These are phyloP conservation scores for Noctua fimbriata DNA, from an alignment of 2,888 invertebrate genomes.

Conservation along the genomic window DNA sequence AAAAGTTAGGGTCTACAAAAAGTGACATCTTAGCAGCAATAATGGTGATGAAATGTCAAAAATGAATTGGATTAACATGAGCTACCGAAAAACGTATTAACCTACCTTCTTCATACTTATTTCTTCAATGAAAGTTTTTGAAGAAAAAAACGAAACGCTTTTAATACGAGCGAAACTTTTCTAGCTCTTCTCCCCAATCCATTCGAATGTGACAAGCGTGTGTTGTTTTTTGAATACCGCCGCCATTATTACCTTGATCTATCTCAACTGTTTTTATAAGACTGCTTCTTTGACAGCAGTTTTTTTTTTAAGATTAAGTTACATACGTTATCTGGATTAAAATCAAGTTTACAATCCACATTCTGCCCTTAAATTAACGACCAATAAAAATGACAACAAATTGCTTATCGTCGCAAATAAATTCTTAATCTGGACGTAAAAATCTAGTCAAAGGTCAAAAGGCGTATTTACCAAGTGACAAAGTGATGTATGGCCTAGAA, in stretches of 20 bases:
- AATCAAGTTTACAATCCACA: background rate
- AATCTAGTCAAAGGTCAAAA: slow-evolving; percentile 42
- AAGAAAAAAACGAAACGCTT: background rate
- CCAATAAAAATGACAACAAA: slow-evolving; percentile 29
- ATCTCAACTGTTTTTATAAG: background rate
- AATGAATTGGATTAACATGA: background rate
- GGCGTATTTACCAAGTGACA: slow-evolving; percentile 38
- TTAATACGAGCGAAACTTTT: background rate
- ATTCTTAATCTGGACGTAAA: slow-evolving; percentile 42
- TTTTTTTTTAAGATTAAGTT: background rate
- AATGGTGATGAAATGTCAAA: background rate
- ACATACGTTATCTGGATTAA: background rate
- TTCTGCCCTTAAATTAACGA: slow-evolving; percentile 27
- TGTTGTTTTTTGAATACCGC: background rate
- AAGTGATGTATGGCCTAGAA: slow-evolving; percentile 50
- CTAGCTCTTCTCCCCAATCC: background rate
- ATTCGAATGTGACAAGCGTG: background rate
- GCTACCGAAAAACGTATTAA: too few species aligned
- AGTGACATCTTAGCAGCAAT: background rate
- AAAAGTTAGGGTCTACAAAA: background rate
- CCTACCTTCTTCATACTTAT: too few species aligned
- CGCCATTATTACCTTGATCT: background rate
- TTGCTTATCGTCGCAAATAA: slow-evolving; percentile 36
- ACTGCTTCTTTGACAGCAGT: background rate
- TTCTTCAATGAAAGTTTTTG: background rate